A percentile compares a stretch with the other conserved stretches of the same genome.
These are phyloP conservation scores for Pectinophora gossypiella DNA, from an alignment of 1,140 invertebrate species.

Conservation along the genomic window DNA sequence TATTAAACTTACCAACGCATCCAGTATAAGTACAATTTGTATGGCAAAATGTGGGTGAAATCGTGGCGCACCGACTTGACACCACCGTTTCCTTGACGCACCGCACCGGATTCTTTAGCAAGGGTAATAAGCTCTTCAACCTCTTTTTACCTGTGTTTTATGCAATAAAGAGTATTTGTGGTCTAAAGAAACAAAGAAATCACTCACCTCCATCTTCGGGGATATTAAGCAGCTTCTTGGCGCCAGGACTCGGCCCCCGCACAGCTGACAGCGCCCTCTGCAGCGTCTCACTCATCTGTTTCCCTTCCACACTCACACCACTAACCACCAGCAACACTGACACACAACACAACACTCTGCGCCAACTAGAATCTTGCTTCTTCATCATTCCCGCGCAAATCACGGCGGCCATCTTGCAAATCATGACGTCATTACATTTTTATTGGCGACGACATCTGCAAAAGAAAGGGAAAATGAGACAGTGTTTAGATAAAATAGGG, in stretches of 20 bases:
- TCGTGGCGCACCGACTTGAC: no score
- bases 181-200: no score
- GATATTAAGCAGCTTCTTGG: slow-evolving; percentile 74
- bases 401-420: background rate
- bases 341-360: slow-evolving; percentile 46
- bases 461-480: slow-evolving; percentile 12
- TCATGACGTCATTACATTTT: slow-evolving; percentile 30
- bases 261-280: slow-evolving; percentile 71
- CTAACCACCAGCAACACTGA: slow-evolving; percentile 34
- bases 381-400: slow-evolving; percentile 21
- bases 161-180: no score
- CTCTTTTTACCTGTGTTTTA: no score
- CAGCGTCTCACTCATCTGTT: slow-evolving; percentile 73
- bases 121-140: no score
- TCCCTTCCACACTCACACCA: slow-evolving; percentile 28
- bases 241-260: slow-evolving; percentile 68
- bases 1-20: no score
- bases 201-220: slow-evolving; percentile 73
- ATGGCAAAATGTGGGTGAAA: no score
- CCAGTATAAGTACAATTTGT: no score
- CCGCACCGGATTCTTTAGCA: no score
- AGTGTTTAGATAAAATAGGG: no score
- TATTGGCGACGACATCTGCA: slow-evolving; percentile 37
- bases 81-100: no score
- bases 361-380: slow-evolving; percentile 49